Evolutionary conservation across 2,888 invertebrate species (phyloP), one percentile per base, ranked within the genome.

Genomic region (Eupeodes latifasciatus): DNA sequence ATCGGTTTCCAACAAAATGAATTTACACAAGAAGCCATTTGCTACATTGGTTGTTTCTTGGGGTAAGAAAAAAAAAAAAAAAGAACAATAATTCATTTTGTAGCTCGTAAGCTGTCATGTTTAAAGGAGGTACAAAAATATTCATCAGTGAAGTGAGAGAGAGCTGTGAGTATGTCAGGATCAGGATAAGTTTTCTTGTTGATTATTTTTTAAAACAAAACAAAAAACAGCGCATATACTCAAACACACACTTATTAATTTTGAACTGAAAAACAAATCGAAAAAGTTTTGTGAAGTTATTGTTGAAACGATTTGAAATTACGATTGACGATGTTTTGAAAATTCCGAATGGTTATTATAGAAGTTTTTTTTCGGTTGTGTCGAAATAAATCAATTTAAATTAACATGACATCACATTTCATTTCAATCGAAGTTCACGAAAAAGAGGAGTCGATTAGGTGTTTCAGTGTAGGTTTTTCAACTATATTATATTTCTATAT

Each of bases 51-150:
- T 12, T 40, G 40, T 40, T 40, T 7, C 40, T 40, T 40, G 3
- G 40, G 40, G 40, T 40, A 7, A 44, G 44, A 16, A 11, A 34
- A 5, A 14, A 11, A 12, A 0, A 19, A 64, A 64, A 6, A 40
- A 64, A 5, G 16, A 55, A 6, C 55, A 19, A 64, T 64, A 64
- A 64, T 64, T 64, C 64, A 64, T 47, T 47, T 44, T 11, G 47
- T 19, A 47, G 44, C 64, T 64, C 64, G 64, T 64, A 64, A 64
- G 64, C 64, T 64, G 64, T 64, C 64, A 64, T 64, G 64, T 47
- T 64, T 19, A 36, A 55, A 40, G 64, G 44, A 64, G 40, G 64
- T 64, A 64, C 44, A 64, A 64, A 64, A 64, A 62, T 64, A 64
- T 64, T 64, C 64, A 64, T 47, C 64, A 19, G 44, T 36, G 57